Evolutionary conservation across 2,888 invertebrate genomes (phyloP).

Genomic region (Scaeva pyrastri): DNA sequence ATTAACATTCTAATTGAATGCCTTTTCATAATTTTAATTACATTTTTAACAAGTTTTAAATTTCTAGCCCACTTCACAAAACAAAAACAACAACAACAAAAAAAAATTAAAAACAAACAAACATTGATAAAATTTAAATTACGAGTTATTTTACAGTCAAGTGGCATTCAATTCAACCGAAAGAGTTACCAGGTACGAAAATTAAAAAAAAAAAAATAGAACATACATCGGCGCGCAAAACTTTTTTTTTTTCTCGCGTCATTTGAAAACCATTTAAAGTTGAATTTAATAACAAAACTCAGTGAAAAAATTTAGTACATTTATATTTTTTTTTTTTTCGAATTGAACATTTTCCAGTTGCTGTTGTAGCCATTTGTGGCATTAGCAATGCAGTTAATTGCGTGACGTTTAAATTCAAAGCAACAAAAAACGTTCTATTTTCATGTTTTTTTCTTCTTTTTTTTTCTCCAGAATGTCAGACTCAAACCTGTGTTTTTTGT

Average conservation of each 20-base stretch:
- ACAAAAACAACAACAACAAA: not conserved
- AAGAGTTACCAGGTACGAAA: slow-evolving; percentile 6
- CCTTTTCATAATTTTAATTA: too few species aligned
- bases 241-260: not conserved
- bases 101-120: slow-evolving; percentile 9
- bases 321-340: not conserved
- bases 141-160: slow-evolving; percentile 18
- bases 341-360: slow-evolving; percentile 6
- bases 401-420: slow-evolving; percentile 31
- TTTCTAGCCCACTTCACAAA: not conserved
- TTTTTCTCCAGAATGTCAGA: slow-evolving; percentile 20
- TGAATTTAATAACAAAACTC: slow-evolving; percentile 29
- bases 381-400: slow-evolving; percentile 56
- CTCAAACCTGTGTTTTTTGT: slow-evolving; percentile 10
- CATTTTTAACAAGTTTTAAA: not conserved
- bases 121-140: not conserved
- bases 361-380: not conserved
- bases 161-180: slow-evolving; percentile 37
- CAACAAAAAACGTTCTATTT: slow-evolving; percentile 21
- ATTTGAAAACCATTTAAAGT: slow-evolving; percentile 3
- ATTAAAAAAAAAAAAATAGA: not conserved
- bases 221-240: too few species aligned
- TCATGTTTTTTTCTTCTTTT: slow-evolving; percentile 27
- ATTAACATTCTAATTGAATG: too few species aligned
- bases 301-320: slow-evolving; percentile 22